phyloP scores from a whole-genome alignment of 2,888 invertebrate species.

The Melinaea menophilus region DNA sequence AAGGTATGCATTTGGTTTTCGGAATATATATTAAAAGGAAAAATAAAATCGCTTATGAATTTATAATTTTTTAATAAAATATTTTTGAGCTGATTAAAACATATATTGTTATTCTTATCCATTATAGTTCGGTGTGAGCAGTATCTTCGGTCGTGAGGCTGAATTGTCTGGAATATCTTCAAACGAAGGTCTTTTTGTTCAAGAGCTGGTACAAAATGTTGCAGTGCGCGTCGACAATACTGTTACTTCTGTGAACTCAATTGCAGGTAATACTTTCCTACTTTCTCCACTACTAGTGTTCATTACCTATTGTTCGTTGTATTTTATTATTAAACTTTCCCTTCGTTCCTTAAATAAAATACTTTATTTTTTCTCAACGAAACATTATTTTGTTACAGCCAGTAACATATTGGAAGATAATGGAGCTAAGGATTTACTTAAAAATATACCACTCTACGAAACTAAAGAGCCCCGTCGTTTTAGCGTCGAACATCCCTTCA shows the following conservation, averaged over 20 bases:
- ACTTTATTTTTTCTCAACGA: no score
- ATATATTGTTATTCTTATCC: neutral
- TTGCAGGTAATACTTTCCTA: constrained; percentile 58
- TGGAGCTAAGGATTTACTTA: constrained; percentile 37
- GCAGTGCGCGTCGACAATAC: constrained; percentile 80
- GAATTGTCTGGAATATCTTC: constrained; percentile 79
- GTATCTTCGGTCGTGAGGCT: constrained; percentile 78
- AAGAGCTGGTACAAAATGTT: constrained; percentile 82
- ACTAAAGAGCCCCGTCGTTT: constrained; percentile 53
- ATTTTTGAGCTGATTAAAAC: neutral
- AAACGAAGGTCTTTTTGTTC: constrained; percentile 80
- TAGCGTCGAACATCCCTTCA: constrained; percentile 79
- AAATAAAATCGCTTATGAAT: neutral
- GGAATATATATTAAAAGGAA: neutral
- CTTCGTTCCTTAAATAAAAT: no score
- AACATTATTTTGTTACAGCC: constrained; percentile 12
- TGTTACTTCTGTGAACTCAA: constrained; percentile 62
- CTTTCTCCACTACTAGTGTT: constrained; percentile 1
- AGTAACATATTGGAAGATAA: no score
- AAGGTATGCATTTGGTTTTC: constrained; percentile 55
- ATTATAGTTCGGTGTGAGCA: constrained; percentile 75
- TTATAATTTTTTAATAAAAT: neutral
- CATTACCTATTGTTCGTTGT: neutral
- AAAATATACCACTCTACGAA: constrained; percentile 53
- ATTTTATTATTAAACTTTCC: no score